Percentiles rank a stretch among this genome's conserved stretches.
Evolutionary conservation across 2,113 vertebrate species (phyloP).

Genomic region (Otocyon megalotis): DNA sequence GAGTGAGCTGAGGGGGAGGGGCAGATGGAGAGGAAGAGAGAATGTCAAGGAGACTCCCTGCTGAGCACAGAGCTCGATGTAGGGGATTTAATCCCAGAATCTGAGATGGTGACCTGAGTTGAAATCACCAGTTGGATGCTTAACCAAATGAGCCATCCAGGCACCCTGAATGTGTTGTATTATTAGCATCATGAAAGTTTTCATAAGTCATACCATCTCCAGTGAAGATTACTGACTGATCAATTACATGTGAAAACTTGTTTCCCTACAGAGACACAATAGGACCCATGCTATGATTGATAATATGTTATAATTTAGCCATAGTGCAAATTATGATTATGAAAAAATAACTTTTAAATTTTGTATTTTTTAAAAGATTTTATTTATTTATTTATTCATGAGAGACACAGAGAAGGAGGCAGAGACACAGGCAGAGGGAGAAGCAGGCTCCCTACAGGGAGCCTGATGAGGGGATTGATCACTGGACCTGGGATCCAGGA

Average conservation of each 20-base stretch:
- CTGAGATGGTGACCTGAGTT: not conserved
- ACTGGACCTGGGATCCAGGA: too few species aligned
- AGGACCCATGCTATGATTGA: not conserved
- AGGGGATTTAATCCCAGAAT: not conserved
- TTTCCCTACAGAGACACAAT: not conserved
- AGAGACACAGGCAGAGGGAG: too few species aligned
- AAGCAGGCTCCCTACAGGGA: too few species aligned
- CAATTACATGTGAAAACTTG: not conserved
- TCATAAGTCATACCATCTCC: not conserved
- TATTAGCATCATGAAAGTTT: not conserved
- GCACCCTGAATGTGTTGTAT: not conserved
- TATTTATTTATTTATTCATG: too few species aligned
- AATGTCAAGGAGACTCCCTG: not conserved
- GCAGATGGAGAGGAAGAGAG: too few species aligned
- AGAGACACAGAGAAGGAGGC: too few species aligned
- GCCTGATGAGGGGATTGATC: too few species aligned
- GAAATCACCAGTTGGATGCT: not conserved
- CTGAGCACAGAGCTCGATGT: not conserved
- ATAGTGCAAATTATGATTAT: not conserved
- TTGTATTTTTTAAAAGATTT: too few species aligned
- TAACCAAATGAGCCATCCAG: not conserved
- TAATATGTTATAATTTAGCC: not conserved
- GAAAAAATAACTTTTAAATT: slow-evolving; percentile 8
- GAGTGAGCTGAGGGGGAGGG: too few species aligned
- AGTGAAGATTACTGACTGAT: not conserved